Evolutionary conservation across 2,888 invertebrate genomes (phyloP), one percentile per base, ranked within the genome.

Genomic region (Scaptomyza flava): DNA sequence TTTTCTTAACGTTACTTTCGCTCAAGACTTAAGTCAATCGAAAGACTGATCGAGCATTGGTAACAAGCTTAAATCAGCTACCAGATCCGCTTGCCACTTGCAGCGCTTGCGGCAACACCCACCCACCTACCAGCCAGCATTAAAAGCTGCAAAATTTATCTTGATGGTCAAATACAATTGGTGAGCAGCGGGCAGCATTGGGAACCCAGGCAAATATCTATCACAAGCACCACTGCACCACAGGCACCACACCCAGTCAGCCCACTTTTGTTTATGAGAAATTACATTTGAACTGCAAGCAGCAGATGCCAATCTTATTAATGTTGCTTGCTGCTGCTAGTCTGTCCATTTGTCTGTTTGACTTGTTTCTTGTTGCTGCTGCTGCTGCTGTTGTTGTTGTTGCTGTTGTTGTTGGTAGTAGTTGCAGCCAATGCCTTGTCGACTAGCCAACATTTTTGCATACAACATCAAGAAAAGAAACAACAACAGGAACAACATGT

Each of bases 261-360:
- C 82, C 82, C 83, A 82, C 81, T 83, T 86, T 79, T 61, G 86
- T 81, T 83, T 86, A 83, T 83, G 83, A 84, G 82, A 84, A 84
- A 87, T 84, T 84, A 84, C 87, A 84, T 82, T 84, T 87, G 87
- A 81, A 71, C 76, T 74, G 81, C 85, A 79, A 85, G 81, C 81
- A 84, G 67, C 79, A 82, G 84, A 84, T 84, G 84, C 85, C 85
- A 84, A 84, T 84, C 84, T 85, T 87, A 84, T 84, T 84, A 84
- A 84, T 84, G 87, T 87, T 87, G 80, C 58, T 84, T 65, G 68
- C 68, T 65, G 67, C 42, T 31, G 36, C 23, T 43, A 6, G 56
- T 57, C 46, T 43, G 59, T 45, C 34, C 36, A 41, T 50, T 48
- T 53, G 27, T 48, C 30, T 31, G 53, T 41, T 30, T 51, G 52